Evolutionary conservation across 2,113 vertebrate genomes (phyloP).

Genomic region (Actenoides lindsayi): DNA sequence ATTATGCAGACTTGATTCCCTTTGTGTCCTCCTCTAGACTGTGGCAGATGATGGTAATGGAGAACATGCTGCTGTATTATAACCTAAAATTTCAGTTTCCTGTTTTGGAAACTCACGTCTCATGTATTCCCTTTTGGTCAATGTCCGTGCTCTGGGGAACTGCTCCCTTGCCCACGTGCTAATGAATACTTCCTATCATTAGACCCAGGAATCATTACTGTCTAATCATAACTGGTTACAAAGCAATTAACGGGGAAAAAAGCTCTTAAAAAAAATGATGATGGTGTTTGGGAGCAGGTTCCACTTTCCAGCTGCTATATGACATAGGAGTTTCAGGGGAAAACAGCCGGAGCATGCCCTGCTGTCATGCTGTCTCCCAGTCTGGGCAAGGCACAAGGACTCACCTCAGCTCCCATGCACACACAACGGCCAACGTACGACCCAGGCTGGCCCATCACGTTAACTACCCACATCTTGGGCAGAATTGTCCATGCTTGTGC

Average conservation of each 20-base stretch:
- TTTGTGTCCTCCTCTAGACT: background rate
- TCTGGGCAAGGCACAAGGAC: background rate
- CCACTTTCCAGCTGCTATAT: background rate
- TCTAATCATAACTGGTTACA: constrained; percentile 17
- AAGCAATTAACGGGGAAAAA: background rate
- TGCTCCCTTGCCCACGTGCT: constrained; percentile 7
- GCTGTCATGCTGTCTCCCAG: background rate
- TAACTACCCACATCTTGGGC: background rate
- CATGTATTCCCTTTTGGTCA: background rate
- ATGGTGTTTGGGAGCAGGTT: background rate
- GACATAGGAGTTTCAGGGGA: background rate
- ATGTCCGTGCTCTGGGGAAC: background rate
- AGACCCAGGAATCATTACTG: constrained; percentile 12
- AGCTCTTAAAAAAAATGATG: background rate
- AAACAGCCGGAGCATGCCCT: background rate
- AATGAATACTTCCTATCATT: constrained; percentile 25
- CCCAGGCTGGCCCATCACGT: background rate
- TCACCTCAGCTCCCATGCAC: background rate
- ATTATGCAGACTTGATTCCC: background rate
- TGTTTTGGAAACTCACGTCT: background rate
- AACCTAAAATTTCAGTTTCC: background rate
- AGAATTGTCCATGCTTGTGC: background rate
- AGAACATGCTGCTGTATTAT: background rate
- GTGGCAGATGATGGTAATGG: background rate
- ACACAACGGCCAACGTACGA: fast-evolving